These are phyloP conservation scores for Seriola rivoliana DNA, from an alignment of 2,113 vertebrate genomes.

Conservation along the genomic window DNA sequence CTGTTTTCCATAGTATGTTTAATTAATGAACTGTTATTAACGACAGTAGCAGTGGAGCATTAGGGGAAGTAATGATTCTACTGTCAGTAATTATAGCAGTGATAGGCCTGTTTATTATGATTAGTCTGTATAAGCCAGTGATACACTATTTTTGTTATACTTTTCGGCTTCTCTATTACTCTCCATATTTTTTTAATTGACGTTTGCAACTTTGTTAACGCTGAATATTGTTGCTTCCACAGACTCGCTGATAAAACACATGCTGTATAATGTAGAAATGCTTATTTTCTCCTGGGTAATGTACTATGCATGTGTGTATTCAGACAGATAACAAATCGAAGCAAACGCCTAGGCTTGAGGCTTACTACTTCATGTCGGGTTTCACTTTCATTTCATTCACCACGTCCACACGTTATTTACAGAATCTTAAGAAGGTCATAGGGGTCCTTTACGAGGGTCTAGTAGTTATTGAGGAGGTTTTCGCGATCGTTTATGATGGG, in stretches of 20 bases:
- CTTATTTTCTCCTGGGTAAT: not conserved
- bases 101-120: constrained; percentile 65
- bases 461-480: not conserved
- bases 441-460: not conserved
- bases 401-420: too few species aligned
- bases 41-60: constrained; percentile 43
- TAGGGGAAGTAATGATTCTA: constrained; percentile 61
- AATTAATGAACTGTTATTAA: constrained; percentile 77
- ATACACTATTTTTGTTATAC: constrained; percentile 20
- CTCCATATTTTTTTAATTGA: constrained; percentile 14
- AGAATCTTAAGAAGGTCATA: too few species aligned
- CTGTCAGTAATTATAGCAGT: constrained; percentile 66
- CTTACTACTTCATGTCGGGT: too few species aligned
- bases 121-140: constrained; percentile 35
- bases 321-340: too few species aligned
- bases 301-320: not conserved
- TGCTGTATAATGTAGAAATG: not conserved
- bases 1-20: constrained; percentile 70
- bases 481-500: too few species aligned
- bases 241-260: not conserved
- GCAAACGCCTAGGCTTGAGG: too few species aligned
- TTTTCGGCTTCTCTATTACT: constrained; percentile 10
- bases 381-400: too few species aligned
- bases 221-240: constrained; percentile 11
- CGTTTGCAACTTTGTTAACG: not conserved